A percentile compares a stretch with the other conserved stretches of the same genome.
These are phyloP conservation scores for Cichlasoma orientale DNA, from an alignment of 2,797 vertebrate genomes.

Conservation along the genomic window DNA sequence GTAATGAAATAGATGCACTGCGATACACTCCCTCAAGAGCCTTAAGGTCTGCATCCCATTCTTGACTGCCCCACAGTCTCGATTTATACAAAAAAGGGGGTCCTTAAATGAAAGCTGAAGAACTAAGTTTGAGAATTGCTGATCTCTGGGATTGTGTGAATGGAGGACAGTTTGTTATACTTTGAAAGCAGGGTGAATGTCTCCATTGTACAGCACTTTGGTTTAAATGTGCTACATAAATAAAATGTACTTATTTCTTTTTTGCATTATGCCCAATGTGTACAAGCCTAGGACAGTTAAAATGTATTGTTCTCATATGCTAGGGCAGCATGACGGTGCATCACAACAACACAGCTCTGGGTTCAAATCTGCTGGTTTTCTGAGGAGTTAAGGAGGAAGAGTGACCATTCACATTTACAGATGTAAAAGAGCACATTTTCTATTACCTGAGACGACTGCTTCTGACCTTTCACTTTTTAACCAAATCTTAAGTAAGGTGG, in stretches of 20 bases:
- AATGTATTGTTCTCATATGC: not conserved
- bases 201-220: too few species aligned
- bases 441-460: not conserved
- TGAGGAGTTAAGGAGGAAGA: not conserved
- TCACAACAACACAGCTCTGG: not conserved
- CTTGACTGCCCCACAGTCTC: not conserved
- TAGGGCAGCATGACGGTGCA: not conserved
- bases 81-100: too few species aligned
- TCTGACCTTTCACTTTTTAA: not conserved
- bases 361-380: too few species aligned
- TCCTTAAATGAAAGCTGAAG: not conserved
- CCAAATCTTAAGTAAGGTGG: not conserved
- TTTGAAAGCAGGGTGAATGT: not conserved
- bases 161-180: not conserved
- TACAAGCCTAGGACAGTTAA: not conserved
- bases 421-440: fast-evolving
- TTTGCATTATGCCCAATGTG: not conserved
- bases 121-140: not conserved
- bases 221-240: fast-evolving
- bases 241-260: not conserved
- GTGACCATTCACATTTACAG: not conserved
- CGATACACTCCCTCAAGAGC: too few species aligned
- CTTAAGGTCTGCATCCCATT: not conserved
- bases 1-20: too few species aligned
- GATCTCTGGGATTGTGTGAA: not conserved